Base-by-base conservation (phyloP, 1,140 invertebrate species). In the Mylabris phalerata region DNA sequence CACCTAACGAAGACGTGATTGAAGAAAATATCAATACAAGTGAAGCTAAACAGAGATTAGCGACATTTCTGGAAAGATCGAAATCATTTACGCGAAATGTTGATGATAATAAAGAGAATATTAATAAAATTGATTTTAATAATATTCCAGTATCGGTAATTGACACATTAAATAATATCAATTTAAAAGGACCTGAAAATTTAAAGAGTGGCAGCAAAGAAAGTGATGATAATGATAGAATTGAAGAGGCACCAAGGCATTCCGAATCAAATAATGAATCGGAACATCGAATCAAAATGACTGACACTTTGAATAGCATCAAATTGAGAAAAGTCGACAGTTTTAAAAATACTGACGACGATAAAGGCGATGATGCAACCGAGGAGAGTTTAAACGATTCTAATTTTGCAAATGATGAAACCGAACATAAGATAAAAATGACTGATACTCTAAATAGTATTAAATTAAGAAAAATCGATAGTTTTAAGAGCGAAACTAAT, bases 1-100 rank as follows among this genome's bases (percentile, higher is more conserved):
- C 19, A 39, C 55, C 45, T 4, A 64, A 51, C 27, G 63, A 67
- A 54, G 57, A 65, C 32, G 61, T 67, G 25, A 50, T 65, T 39
- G 43, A 60, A 41, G 65, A 67, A 4, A 47, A 46, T 27, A 67
- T 67, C 38, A 54, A 65, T 49, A 55, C 41, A 7, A 25, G 41
- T 9, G 59, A 63, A 2, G 65, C 61, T 2, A 65, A 43, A 42
- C 50, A 61, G 51, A 67, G 60, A 50, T 40, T 67, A 7, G 50
- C 52, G 13, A 1, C 43, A 25, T 60, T 59, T 58, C 38, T 48
- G 10, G 45, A 45, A 40, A 32, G 24, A 39, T 27, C 43, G 11
- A 47, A 49, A n/a, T 4, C n/a, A 38, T 27, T 10, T 13, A 11
- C 3, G 40, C 4, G 19, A 0, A 19, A 19, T 43, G 1, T 44